Evolutionary conservation across 2,797 vertebrate genomes (phyloP).

Genomic region (Bradypodion pumilum): DNA sequence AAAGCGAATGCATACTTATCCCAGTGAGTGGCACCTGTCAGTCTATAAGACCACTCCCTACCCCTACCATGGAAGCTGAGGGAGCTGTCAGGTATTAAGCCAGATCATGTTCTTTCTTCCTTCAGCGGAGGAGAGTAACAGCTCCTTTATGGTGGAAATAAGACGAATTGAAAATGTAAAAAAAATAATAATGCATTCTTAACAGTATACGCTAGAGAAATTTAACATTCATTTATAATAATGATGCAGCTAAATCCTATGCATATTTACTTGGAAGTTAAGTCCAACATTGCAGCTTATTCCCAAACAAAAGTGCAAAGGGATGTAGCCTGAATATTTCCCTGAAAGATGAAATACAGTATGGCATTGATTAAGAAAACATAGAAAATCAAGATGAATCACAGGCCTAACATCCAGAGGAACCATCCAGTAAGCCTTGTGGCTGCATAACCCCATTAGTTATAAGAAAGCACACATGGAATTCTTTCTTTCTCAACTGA

Average conservation of each 20-base stretch:
- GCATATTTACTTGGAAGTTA: not conserved
- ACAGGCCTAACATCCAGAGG: not conserved
- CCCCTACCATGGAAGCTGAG: not conserved
- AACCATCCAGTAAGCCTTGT: not conserved
- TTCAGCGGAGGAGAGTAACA: not conserved
- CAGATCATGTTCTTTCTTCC: not conserved
- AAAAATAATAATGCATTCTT: not conserved
- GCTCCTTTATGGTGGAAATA: not conserved
- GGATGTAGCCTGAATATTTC: not conserved
- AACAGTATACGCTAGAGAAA: not conserved
- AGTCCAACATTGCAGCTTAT: not conserved
- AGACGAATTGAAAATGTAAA: not conserved
- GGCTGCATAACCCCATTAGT: not conserved
- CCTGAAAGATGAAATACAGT: not conserved
- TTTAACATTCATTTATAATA: not conserved
- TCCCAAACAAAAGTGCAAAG: slow-evolving; percentile 2
- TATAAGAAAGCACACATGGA: not conserved
- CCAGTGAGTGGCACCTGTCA: not conserved
- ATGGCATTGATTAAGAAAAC: not conserved
- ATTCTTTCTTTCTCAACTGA: not conserved
- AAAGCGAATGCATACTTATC: not conserved
- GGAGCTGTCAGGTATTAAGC: not conserved
- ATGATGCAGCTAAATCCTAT: not conserved
- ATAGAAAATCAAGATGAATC: slow-evolving; percentile 1
- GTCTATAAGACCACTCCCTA: not conserved